A percentile compares a stretch with the other conserved stretches of the same genome.
Conservation (phyloP, 2,888 invertebrate genomes). For the Frankliniella fusca region DNA sequence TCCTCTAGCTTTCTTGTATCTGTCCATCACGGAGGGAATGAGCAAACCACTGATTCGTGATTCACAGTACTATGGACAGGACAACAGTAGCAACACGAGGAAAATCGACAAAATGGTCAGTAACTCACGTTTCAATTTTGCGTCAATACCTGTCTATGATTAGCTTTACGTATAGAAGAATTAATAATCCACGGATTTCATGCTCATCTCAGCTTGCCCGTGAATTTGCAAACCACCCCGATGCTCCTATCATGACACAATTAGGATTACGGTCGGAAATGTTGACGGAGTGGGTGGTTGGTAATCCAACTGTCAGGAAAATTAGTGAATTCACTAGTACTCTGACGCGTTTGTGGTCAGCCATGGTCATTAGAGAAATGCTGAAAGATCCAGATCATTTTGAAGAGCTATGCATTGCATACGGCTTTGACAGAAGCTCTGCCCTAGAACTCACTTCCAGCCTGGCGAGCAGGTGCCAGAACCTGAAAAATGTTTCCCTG, state of each 20-base stretch:
- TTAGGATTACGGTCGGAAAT: neutral
- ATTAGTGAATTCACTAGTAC: neutral
- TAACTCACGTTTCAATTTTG: neutral
- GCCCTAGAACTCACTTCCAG: neutral
- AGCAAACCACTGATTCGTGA: neutral
- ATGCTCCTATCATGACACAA: neutral
- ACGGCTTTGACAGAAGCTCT: neutral
- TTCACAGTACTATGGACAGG: neutral
- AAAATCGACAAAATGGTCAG: neutral
- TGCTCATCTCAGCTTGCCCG: neutral
- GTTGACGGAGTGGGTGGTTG: neutral
- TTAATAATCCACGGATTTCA: neutral
- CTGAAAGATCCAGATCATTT: neutral
- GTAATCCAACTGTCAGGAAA: neutral
- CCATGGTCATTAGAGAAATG: neutral
- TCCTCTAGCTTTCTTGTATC: neutral
- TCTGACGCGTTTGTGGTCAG: neutral
- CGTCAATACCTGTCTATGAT: neutral
- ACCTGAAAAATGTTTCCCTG: neutral
- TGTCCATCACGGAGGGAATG: neutral
- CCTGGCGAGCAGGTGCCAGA: neutral
- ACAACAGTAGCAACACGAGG: neutral
- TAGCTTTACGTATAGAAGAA: neutral
- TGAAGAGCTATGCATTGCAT: neutral
- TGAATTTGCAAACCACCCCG: neutral